Evolutionary conservation across 2,113 vertebrate species (phyloP), one percentile per base, ranked within the genome.

Genomic region (Silurus meridionalis): DNA sequence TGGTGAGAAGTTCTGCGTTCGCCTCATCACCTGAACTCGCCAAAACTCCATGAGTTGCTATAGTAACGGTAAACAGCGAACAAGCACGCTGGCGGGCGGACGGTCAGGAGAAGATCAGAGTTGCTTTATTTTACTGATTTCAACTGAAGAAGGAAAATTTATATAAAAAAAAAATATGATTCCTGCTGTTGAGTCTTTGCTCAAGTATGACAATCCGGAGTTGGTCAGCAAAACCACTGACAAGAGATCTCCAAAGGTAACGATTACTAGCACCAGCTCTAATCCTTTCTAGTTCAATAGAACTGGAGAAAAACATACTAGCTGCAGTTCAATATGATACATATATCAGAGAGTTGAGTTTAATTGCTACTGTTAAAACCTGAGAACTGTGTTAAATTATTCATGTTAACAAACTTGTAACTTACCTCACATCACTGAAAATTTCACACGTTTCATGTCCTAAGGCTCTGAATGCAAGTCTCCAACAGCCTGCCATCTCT

Each of bases 181-280:
- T 60, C 92, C 94, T 8, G 91, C 95, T 0, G 86, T 91, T 0
- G 96, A 97, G 69, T 97, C 97, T 25, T 92, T 99, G 85, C 91
- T 99, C 46, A 97, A 96, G 79, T 98, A 98, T 57, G 94, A 96
- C 58, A 95, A 92, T 46, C 96, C 98, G 1, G 87, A 96, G 86
- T 90, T 96, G 78, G 90, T 97, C 87, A 96, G 91, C 92, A 96
- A 92, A 86, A 95, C 93, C 61, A 92, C 92, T 0, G 95, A 96
- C 21, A 94, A 90, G 86, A 95, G 95, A 90, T 95, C 95, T 0
- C 91, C 95, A 14, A 96, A 93, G 95, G 97, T 97, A 88, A 81
- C 3, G 10, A 2, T 28, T 25, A 82, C 46, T 17, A 17, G 60
- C 37, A 37, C 37, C n/a, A n/a, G 2, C 52, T 74, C 17, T 8